Evolutionary conservation across 2,888 invertebrate species (phyloP), one percentile per base, ranked within the genome.

Genomic region (Zaprionus obscuricornis): DNA sequence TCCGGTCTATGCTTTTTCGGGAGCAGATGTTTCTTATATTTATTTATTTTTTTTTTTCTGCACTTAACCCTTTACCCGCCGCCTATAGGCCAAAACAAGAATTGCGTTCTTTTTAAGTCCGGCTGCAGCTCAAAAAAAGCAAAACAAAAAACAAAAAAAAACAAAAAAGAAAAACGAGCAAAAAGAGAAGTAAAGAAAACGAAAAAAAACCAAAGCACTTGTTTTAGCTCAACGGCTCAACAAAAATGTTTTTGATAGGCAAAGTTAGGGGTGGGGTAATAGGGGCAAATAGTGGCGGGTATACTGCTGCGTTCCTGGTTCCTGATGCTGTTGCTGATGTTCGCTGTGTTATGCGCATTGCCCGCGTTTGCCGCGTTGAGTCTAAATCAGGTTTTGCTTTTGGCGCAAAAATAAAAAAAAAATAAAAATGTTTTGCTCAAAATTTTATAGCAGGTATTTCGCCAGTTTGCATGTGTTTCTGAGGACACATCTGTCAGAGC

Each of bases 1-100:
- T 79, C 62, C 83, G 58, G 71, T 71, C 74, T 66, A 62, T 57
- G 65, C 49, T 65, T 75, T 66, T 74, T 81, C 49, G 72, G 74
- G 66, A 81, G 81, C 81, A 81, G 81, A 83, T 81, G 81, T 81
- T n/a, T n/a, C n/a, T n/a, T n/a, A n/a, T n/a, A n/a, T n/a, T n/a
- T n/a, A n/a, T n/a, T n/a, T 83, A 69, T 69, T 76, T 79, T 64
- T 66, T 57, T 43, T 55, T 58, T 58, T 46, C 50, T 43, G 52
- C 64, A 2, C 26, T 3, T 37, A 5, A 17, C 43, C 29, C 22
- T 2, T 36, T 20, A 18, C 18, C 17, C 36, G 18, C 10, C 22
- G 17, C 11, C 36, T n/a, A 10, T 31, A 7, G 13, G 10, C 34
- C 39, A 22, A 65, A 66, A 60, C 66, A 40, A 63, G 59, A 59